Evolutionary conservation across 2,888 invertebrate species (phyloP), one percentile per base, ranked within the genome.

Genomic region (Tillus elongatus): DNA sequence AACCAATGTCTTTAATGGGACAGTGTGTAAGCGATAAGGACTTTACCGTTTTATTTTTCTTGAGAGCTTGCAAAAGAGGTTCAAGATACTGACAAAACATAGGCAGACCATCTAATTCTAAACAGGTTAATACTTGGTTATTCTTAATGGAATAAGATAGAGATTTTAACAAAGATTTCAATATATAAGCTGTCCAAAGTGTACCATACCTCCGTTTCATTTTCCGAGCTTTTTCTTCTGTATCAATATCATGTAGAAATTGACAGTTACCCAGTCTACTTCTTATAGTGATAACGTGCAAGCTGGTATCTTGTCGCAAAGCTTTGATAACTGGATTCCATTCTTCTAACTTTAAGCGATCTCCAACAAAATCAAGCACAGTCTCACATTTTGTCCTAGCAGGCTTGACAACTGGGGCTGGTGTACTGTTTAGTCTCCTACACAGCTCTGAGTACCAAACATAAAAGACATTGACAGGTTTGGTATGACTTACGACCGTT

Each of bases 281-380:
- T 49, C 75, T 72, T 42, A 86, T 73, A 16, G 73, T 70, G 42
- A 86, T 68, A 41, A 75, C 71, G 58, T 82, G 79, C 3, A 87
- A 69, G 41, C 79, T 79, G 33, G 78, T 70, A 58, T 87, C 87
- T 45, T 77, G 71, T 32, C 77, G 72, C 3, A 87, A 63, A 0
- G 86, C 80, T 50, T 81, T 80, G 33, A 82, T 63, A 32, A 87
- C 77, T 1, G 85, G 78, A 15, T 73, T 69, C 86, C 86, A 87
- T 46, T 87, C 85, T 42, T 72, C 75, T 42, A 81, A 75, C 52
- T 79, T 81, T 33, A 87, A 71, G 45, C 84, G 74, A 55, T 87
- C 86, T 34, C 79, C 82, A 45, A 74, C 75, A 51, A 87, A 79
- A 48, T 86, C 85, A 45, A 66, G 43, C 3, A 64, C 55, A 4